These are phyloP conservation scores for Geopemphigus sp. DNA, from an alignment of 1,140 invertebrate genomes.

Conservation along the genomic window DNA sequence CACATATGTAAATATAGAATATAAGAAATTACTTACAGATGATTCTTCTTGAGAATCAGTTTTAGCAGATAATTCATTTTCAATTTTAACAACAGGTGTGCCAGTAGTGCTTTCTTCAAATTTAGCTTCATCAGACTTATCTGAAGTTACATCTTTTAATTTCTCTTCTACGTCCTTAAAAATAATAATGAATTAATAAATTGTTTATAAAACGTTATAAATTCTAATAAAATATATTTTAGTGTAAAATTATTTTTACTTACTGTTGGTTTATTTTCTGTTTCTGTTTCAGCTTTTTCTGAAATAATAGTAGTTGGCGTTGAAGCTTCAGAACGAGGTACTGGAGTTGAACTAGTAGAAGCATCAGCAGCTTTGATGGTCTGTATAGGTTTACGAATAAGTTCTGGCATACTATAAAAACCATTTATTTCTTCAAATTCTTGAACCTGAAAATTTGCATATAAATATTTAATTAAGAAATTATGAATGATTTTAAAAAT, in stretches of 20 bases:
- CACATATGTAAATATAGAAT: no score
- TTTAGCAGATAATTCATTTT: conserved; percentile 35
- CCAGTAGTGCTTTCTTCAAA: conserved; percentile 19
- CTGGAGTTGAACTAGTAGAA: conserved; percentile 70
- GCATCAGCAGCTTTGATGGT: conserved; percentile 51
- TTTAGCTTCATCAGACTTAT: conserved; percentile 49
- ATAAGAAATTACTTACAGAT: neutral
- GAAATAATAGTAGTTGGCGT: conserved; percentile 57
- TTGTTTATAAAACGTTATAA: neutral
- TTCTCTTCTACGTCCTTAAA: conserved; percentile 26
- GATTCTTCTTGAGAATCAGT: neutral
- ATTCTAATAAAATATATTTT: neutral
- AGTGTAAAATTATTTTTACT: neutral
- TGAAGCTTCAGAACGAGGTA: conserved; percentile 63
- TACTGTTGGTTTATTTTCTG: conserved; percentile 27
- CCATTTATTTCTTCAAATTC: conserved; percentile 99
- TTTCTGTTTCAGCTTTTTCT: conserved; percentile 44
- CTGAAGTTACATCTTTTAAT: neutral
- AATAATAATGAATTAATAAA: conserved; percentile 2
- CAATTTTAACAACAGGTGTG: conserved; percentile 21
- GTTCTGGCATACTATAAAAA: conserved; percentile 93
- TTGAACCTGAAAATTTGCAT: conserved; percentile 68
- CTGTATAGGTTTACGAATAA: conserved; percentile 73
- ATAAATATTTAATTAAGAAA: neutral
- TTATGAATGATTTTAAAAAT: neutral